Evolutionary conservation across 2,113 vertebrate species (phyloP).

Genomic region (Dasypus novemcinctus): DNA sequence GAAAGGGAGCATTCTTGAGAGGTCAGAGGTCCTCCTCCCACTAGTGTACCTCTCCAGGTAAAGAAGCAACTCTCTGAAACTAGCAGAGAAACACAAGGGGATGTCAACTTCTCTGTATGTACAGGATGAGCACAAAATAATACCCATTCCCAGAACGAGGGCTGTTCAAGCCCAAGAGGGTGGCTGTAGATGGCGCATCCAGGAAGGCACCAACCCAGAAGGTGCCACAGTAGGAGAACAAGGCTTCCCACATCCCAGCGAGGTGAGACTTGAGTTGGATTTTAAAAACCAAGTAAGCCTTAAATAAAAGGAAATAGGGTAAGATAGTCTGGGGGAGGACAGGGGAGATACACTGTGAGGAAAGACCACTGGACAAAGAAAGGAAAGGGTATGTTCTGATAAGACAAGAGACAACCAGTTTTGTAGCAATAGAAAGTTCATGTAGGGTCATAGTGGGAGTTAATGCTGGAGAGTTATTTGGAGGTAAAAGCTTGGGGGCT

Average conservation of each 20-base stretch:
- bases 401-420: not conserved
- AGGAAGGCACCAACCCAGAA: not conserved
- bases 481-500: not conserved
- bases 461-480: fast-evolving
- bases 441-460: not conserved
- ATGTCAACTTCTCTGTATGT: not conserved
- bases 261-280: not conserved
- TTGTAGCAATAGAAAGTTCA: not conserved
- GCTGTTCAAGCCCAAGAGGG: not conserved
- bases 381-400: not conserved
- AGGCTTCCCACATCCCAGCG: too few species aligned
- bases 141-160: not conserved
- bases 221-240: not conserved
- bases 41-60: not conserved
- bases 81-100: not conserved
- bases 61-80: not conserved
- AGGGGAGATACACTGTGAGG: not conserved
- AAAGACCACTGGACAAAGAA: not conserved
- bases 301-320: not conserved
- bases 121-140: fast-evolving
- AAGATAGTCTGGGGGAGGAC: not conserved
- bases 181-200: not conserved
- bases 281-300: not conserved
- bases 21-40: not conserved
- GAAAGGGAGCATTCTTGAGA: not conserved